These are phyloP conservation scores for Masticophis lateralis DNA, from an alignment of 2,797 vertebrate genomes.

Conservation along the genomic window DNA sequence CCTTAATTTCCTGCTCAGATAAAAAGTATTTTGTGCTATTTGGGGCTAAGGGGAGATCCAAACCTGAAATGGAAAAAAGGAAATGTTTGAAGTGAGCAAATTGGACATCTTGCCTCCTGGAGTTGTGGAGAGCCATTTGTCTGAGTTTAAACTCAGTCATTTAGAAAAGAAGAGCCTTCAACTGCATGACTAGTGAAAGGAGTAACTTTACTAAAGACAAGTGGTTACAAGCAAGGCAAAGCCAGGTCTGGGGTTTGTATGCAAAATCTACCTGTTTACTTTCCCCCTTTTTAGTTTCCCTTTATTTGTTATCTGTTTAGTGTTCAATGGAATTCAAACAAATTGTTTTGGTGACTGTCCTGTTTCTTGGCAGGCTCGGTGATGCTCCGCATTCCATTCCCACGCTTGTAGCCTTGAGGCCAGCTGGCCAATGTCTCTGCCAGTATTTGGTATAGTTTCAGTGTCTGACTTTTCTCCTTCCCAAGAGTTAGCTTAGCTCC, in stretches of 20 bases:
- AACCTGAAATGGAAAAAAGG: not conserved
- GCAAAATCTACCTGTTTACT: not conserved
- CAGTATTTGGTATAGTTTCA: not conserved
- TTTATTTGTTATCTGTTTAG: not conserved
- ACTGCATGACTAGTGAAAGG: not conserved
- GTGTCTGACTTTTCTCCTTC: not conserved
- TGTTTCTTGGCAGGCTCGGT: not conserved
- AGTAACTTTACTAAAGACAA: not conserved
- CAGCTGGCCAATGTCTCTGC: not conserved
- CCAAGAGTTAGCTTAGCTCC: not conserved
- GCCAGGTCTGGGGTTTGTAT: not conserved
- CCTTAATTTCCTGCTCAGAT: not conserved
- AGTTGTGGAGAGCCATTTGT: not conserved
- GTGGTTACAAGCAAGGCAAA: not conserved
- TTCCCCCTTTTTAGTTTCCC: not conserved
- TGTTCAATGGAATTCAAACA: not conserved
- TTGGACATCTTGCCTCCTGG: not conserved
- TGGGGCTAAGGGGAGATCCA: not conserved
- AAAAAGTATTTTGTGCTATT: not conserved
- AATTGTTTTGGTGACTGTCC: not conserved
- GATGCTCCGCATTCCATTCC: not conserved
- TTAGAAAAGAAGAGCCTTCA: not conserved
- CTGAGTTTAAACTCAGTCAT: not conserved
- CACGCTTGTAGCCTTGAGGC: not conserved
- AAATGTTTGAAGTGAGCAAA: not conserved